Evolutionary conservation across 2,113 vertebrate species (phyloP).

Genomic region (Trichomycterus rosablanca): DNA sequence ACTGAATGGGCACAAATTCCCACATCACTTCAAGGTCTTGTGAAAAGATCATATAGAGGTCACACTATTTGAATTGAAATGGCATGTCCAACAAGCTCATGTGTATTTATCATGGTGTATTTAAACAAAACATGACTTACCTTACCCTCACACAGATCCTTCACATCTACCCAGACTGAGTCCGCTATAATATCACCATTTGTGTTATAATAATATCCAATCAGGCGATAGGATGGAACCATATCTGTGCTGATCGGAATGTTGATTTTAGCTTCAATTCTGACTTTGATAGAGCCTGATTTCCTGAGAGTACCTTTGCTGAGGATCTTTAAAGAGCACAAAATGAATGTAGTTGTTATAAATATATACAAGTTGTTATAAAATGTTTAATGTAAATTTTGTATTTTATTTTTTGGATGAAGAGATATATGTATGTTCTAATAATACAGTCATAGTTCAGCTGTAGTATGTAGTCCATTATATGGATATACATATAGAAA

Average conservation of each 20-base stretch:
- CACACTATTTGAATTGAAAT: too few species aligned
- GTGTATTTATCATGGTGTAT: not conserved
- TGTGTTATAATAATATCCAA: slow-evolving; percentile 69
- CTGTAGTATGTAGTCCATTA: too few species aligned
- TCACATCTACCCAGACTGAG: slow-evolving; percentile 73
- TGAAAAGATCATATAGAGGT: too few species aligned
- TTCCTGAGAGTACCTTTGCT: slow-evolving; percentile 54
- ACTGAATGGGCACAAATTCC: not conserved
- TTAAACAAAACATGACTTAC: slow-evolving; percentile 44
- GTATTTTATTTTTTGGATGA: too few species aligned
- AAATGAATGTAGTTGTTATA: not conserved
- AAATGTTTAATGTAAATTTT: too few species aligned
- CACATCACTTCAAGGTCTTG: too few species aligned
- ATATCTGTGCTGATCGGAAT: slow-evolving; percentile 57
- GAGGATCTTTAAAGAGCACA: slow-evolving; percentile 50
- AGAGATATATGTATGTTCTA: too few species aligned
- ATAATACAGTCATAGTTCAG: too few species aligned
- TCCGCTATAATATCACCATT: slow-evolving; percentile 66
- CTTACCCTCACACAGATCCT: slow-evolving; percentile 66
- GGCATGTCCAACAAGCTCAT: too few species aligned
- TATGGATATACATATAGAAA: too few species aligned
- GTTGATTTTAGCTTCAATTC: accelerated
- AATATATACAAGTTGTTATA: not conserved
- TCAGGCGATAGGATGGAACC: slow-evolving; percentile 72
- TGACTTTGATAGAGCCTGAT: not conserved